Percentiles rank a stretch among this genome's conserved stretches.
Conservation (phyloP, 30 jellyfish, hydroid and myxozoan genomes). For the Aurelia coerulea region DNA sequence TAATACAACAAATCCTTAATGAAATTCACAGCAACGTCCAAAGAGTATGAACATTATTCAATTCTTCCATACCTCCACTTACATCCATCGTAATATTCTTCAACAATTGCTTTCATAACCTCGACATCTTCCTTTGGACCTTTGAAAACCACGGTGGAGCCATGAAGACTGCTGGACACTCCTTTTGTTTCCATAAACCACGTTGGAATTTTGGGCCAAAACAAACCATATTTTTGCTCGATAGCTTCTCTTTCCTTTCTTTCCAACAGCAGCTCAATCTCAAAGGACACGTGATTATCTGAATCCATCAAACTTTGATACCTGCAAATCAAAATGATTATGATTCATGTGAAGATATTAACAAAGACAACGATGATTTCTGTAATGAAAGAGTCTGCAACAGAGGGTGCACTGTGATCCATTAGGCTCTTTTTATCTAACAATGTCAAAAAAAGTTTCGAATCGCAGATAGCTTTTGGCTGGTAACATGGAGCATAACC, state of each 20-base stretch:
- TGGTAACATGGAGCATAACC: no score
- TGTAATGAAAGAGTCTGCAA: neutral
- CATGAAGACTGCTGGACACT: neutral
- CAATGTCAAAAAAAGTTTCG: no score
- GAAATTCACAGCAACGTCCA: no score
- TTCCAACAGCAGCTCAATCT: constrained; percentile 26
- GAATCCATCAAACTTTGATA: constrained; percentile 30
- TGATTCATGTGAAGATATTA: neutral
- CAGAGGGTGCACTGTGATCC: neutral
- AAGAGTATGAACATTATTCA: neutral
- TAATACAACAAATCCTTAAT: no score
- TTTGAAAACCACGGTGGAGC: neutral
- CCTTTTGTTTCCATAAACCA: constrained; percentile 19
- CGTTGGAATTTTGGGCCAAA: constrained; percentile 38
- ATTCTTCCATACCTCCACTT: constrained; percentile 59
- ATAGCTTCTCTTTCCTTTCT: constrained; percentile 10
- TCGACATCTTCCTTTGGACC: constrained; percentile 59
- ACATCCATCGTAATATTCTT: constrained; percentile 59
- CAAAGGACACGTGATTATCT: constrained; percentile 22
- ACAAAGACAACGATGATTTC: neutral
- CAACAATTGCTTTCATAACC: constrained; percentile 44
- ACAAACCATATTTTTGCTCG: constrained; percentile 22
- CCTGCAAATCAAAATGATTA: neutral
- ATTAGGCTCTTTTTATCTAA: no score
- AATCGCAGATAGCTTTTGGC: no score